Conservation (phyloP, 2,888 invertebrate genomes). For the Acrobasis repandana region DNA sequence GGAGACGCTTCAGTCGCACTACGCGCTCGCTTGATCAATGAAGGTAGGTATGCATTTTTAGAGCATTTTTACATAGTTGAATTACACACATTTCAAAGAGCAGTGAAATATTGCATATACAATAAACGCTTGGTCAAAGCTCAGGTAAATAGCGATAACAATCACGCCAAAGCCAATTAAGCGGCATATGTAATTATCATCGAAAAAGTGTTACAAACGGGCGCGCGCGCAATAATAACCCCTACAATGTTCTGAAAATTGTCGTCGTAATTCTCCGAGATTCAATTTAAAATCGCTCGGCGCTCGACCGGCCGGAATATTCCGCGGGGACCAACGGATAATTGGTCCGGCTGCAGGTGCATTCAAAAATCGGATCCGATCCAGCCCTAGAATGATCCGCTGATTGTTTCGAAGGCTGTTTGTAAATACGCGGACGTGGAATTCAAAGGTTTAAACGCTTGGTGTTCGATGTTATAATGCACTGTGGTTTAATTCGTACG, state of each 20-base stretch:
- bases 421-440: constrained; percentile 28
- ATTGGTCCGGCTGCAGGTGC: constrained; percentile 62
- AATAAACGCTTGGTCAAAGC: too few relatives aligned
- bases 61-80: too few relatives aligned
- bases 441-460: not conserved
- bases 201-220: not conserved
- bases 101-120: too few relatives aligned
- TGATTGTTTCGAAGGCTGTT: constrained; percentile 45
- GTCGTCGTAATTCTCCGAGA: constrained; percentile 61
- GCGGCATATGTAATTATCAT: not conserved
- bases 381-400: constrained; percentile 34
- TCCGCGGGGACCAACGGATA: constrained; percentile 51
- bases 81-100: too few relatives aligned
- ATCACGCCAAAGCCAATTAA: not conserved
- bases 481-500: too few relatives aligned
- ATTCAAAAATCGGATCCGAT: constrained; percentile 54
- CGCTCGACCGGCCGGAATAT: constrained; percentile 53
- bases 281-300: constrained; percentile 69
- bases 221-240: constrained; percentile 26
- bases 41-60: too few relatives aligned
- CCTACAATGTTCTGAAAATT: constrained; percentile 52
- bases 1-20: too few relatives aligned
- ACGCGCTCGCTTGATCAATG: too few relatives aligned
- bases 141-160: too few relatives aligned
- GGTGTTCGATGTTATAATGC: too few relatives aligned